These are phyloP conservation scores for Trogon melanurus DNA, from an alignment of 2,113 vertebrate genomes.

Conservation along the genomic window DNA sequence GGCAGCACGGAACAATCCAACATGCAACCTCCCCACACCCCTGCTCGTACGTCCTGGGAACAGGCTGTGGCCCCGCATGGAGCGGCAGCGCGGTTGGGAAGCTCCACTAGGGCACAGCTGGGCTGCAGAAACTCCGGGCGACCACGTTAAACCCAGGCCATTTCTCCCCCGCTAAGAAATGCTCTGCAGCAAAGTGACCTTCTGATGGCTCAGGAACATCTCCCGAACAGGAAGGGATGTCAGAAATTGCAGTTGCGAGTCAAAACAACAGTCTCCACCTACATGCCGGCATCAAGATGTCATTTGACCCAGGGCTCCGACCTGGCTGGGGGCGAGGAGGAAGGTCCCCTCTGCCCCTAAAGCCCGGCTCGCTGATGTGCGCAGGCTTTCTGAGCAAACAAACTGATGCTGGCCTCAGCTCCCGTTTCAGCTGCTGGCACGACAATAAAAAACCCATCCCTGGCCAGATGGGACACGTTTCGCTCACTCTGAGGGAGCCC, in stretches of 20 bases:
- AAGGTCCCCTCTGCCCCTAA: not conserved
- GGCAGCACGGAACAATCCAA: not conserved
- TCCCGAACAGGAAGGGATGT: not conserved
- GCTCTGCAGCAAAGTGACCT: not conserved
- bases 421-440: not conserved
- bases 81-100: fast-evolving
- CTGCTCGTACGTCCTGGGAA: fast-evolving
- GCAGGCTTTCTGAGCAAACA: not conserved
- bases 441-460: not conserved
- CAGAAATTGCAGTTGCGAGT: not conserved
- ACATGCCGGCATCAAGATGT: not conserved
- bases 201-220: not conserved
- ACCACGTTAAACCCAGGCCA: fast-evolving
- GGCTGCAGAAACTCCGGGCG: not conserved
- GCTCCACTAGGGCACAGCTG: not conserved
- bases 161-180: not conserved
- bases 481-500: not conserved
- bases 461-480: not conserved
- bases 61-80: fast-evolving
- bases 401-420: not conserved
- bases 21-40: not conserved
- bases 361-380: not conserved
- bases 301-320: not conserved
- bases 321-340: not conserved
- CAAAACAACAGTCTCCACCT: not conserved